A percentile compares a stretch with the other conserved stretches of the same genome.
phyloP scores from a whole-genome alignment of 2,113 vertebrate genomes.

The Pseudopipra pipra region DNA sequence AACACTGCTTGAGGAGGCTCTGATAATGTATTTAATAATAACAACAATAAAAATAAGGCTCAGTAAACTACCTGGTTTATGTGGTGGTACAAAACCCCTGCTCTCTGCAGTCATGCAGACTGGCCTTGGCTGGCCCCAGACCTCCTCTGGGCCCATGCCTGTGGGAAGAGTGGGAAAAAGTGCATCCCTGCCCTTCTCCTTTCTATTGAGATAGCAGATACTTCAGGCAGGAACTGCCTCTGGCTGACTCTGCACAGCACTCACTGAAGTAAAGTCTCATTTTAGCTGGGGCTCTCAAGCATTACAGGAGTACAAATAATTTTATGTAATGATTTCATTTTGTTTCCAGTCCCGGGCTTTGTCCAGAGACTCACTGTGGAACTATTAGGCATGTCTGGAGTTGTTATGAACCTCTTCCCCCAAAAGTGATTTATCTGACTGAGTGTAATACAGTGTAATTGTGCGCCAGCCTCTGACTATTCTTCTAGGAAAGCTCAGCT shows the following conservation, averaged over 20 bases:
- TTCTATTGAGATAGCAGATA: not conserved
- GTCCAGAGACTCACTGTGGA: not conserved
- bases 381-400: slow-evolving; percentile 28
- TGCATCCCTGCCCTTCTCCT: not conserved
- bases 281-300: not conserved
- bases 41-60: not conserved
- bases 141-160: not conserved
- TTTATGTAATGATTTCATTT: slow-evolving; percentile 45
- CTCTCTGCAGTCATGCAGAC: not conserved
- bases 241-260: not conserved
- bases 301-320: slow-evolving; percentile 6
- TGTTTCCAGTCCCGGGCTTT: slow-evolving; percentile 2
- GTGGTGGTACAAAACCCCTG: not conserved
- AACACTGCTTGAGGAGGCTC: not conserved
- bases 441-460: slow-evolving; percentile 9
- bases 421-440: slow-evolving; percentile 37
- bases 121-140: not conserved
- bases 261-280: not conserved
- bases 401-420: slow-evolving; percentile 15
- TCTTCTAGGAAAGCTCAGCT: not conserved
- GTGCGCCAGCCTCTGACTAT: not conserved
- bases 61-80: not conserved
- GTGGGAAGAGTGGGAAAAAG: not conserved
- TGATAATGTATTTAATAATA: slow-evolving; percentile 5
- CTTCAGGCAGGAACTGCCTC: not conserved